These are phyloP conservation scores for Xyrichtys novacula DNA, from an alignment of 2,797 vertebrate species.

Conservation along the genomic window DNA sequence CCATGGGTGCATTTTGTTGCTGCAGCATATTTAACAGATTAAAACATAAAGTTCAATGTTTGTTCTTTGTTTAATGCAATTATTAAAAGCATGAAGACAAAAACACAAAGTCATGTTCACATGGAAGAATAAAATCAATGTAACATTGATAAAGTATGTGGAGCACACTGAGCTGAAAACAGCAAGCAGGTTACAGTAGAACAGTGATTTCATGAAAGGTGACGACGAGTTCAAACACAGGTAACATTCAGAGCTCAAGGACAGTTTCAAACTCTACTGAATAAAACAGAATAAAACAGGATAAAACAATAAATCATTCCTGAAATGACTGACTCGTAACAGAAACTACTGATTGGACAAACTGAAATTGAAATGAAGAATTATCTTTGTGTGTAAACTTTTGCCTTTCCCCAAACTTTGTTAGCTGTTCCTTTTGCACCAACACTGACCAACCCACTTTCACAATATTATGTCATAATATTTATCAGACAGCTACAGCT, in stretches of 20 bases:
- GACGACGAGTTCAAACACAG: neutral
- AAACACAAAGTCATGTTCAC: slow-evolving; percentile 5
- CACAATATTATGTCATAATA: no score
- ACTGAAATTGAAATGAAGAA: no score
- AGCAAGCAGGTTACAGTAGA: neutral
- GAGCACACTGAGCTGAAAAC: slow-evolving; percentile 2
- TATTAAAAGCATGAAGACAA: slow-evolving; percentile 22
- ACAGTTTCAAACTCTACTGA: neutral
- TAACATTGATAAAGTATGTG: slow-evolving; percentile 41
- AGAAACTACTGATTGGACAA: no score
- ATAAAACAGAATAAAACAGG: no score
- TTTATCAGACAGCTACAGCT: no score
- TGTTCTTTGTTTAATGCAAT: slow-evolving; percentile 34
- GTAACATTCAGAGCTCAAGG: neutral
- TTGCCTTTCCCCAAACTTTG: no score
- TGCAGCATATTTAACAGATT: slow-evolving; percentile 60
- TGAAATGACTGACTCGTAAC: no score
- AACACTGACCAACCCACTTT: no score
- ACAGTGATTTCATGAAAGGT: neutral
- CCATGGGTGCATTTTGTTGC: slow-evolving; percentile 50
- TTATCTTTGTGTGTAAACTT: no score
- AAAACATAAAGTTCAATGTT: slow-evolving; percentile 36
- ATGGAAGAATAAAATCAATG: slow-evolving; percentile 5
- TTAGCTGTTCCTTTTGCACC: no score
- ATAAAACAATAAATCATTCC: no score